Evolutionary conservation across 2,113 vertebrate genomes (phyloP).

Genomic region (Anolis carolinensis): DNA sequence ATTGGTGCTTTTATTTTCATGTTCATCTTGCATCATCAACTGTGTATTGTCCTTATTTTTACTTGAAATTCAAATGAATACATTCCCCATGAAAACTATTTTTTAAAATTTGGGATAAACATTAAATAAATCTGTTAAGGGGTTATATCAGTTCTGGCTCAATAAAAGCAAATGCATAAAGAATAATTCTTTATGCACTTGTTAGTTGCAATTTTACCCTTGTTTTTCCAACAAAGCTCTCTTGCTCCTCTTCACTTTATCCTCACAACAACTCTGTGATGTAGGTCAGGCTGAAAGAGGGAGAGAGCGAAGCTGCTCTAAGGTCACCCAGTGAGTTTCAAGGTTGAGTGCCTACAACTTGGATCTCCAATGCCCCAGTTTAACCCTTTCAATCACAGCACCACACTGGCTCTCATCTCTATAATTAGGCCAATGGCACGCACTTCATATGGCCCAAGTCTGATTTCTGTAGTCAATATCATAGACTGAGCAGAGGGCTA

Average conservation of each 20-base stretch:
- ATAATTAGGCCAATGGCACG: not conserved
- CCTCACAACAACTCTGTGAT: not conserved
- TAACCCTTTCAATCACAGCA: not conserved
- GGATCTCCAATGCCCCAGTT: not conserved
- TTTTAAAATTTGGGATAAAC: not conserved
- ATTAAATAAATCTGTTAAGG: not conserved
- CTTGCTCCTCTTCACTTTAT: not conserved
- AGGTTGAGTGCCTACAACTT: not conserved
- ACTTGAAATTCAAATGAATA: not conserved
- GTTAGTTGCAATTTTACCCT: not conserved
- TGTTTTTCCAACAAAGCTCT: not conserved
- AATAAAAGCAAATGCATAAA: not conserved
- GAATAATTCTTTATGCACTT: too few relatives aligned
- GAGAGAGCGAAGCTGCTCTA: not conserved
- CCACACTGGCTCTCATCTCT: not conserved
- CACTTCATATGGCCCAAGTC: not conserved
- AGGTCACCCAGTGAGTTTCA: not conserved
- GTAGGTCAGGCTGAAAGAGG: not conserved
- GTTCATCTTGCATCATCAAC: too few relatives aligned
- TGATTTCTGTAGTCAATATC: not conserved
- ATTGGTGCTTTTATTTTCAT: not conserved
- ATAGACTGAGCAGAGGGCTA: not conserved
- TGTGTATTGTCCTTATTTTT: not conserved
- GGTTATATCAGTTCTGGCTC: not conserved
- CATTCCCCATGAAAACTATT: not conserved